phyloP scores from a whole-genome alignment of 2,797 vertebrate genomes.

The Heteromormyrus szaboi region DNA sequence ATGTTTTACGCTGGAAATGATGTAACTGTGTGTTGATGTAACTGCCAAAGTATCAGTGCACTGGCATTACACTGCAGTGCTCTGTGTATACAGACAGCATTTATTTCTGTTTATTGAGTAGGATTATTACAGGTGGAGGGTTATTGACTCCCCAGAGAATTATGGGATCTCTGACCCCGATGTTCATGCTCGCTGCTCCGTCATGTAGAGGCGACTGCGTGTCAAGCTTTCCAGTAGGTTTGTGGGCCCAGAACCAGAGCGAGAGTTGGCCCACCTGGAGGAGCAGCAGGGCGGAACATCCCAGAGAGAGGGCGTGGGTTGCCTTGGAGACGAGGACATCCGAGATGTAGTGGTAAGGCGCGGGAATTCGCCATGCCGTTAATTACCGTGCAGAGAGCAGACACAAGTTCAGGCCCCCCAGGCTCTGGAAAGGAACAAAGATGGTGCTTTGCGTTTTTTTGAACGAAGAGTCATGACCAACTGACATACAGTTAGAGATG shows the following conservation, averaged over 20 bases:
- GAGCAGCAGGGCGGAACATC: slow-evolving; percentile 9
- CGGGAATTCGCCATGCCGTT: neutral
- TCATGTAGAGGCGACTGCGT: slow-evolving; percentile 31
- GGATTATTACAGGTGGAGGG: neutral
- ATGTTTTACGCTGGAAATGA: neutral
- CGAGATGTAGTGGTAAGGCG: neutral
- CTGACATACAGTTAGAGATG: neutral
- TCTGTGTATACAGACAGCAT: neutral
- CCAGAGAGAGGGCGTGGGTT: slow-evolving; percentile 4
- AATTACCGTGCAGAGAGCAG: neutral
- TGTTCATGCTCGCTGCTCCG: neutral
- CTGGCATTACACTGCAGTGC: neutral
- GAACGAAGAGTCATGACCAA: neutral
- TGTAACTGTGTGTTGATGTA: neutral
- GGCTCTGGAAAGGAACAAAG: neutral
- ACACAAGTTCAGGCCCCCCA: neutral
- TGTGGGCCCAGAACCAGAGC: neutral
- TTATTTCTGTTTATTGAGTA: neutral
- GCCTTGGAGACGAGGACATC: neutral
- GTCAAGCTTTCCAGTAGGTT: slow-evolving; percentile 39
- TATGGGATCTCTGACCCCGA: neutral
- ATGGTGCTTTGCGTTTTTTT: neutral
- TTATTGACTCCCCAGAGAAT: neutral
- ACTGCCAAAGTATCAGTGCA: neutral
- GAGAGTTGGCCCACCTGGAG: neutral